phyloP scores from a whole-genome alignment of 2,797 vertebrate genomes.

The Calcarius lapponicus region DNA sequence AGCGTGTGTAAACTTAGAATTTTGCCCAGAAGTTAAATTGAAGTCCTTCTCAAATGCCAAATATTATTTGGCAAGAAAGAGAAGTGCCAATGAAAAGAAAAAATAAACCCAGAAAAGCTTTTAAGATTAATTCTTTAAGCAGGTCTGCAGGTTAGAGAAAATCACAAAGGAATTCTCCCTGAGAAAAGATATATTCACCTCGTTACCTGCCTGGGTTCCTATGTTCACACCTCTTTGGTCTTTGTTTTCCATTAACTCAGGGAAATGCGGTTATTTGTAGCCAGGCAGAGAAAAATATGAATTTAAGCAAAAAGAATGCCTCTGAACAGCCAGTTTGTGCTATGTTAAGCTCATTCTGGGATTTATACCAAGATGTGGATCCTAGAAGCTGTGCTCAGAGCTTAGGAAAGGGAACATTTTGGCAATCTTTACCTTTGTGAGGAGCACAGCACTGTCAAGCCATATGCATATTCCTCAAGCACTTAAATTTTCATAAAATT shows the following conservation, averaged over 20 bases:
- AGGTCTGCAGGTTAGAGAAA: background rate
- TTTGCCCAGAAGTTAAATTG: background rate
- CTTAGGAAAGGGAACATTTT: background rate
- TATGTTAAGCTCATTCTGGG: background rate
- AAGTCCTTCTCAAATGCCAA: background rate
- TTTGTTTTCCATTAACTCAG: background rate
- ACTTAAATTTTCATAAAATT: background rate
- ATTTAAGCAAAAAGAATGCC: background rate
- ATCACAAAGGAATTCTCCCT: background rate
- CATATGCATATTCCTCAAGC: rapidly evolving
- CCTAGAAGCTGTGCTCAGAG: background rate
- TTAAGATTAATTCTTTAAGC: background rate
- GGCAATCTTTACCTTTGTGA: background rate
- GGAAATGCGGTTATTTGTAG: background rate
- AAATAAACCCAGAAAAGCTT: slow-evolving; percentile 1
- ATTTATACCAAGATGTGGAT: background rate
- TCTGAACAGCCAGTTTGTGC: background rate
- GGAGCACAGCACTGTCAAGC: background rate
- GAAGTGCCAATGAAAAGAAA: background rate
- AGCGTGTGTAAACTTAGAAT: background rate
- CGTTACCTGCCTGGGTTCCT: background rate
- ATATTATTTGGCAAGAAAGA: background rate
- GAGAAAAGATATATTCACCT: background rate
- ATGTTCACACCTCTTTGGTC: background rate
- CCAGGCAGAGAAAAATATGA: background rate